phyloP scores from a whole-genome alignment of 2,888 invertebrate genomes.

The Amphimallon solstitiale region DNA sequence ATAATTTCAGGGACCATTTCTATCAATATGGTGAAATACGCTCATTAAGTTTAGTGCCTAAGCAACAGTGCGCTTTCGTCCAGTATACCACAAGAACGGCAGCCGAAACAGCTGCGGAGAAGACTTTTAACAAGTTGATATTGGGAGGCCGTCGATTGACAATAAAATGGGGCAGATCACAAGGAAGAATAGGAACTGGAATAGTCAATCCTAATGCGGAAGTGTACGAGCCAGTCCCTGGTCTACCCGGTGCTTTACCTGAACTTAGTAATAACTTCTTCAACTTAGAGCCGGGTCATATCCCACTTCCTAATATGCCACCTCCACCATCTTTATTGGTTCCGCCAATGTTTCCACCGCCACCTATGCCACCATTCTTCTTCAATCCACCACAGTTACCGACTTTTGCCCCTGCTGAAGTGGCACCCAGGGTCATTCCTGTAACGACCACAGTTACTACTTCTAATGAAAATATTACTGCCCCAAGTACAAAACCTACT shows the following conservation, averaged over 20 bases:
- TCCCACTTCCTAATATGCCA: conserved; percentile 62
- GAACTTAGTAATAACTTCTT: conserved; percentile 76
- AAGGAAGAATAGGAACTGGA: conserved; percentile 71
- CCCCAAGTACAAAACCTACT: conserved; percentile 66
- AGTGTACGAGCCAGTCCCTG: conserved; percentile 79
- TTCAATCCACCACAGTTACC: conserved; percentile 59
- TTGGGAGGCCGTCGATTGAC: conserved; percentile 86
- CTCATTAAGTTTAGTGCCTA: conserved; percentile 88
- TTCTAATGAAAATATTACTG: conserved; percentile 29
- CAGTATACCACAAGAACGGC: conserved; percentile 92
- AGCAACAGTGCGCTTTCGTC: conserved; percentile 97
- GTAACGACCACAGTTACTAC: conserved; percentile 55
- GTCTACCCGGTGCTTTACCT: conserved; percentile 77
- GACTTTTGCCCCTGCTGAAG: conserved; percentile 58
- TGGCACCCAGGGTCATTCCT: conserved; percentile 64
- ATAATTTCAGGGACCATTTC: conserved; percentile 83
- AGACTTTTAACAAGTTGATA: conserved; percentile 93
- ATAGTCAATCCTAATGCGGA: conserved; percentile 66
- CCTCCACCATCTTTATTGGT: conserved; percentile 65
- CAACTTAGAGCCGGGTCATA: conserved; percentile 68
- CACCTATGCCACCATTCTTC: conserved; percentile 69
- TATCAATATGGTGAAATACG: conserved; percentile 99
- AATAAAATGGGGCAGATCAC: conserved; percentile 99
- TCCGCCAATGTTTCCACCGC: conserved; percentile 70
- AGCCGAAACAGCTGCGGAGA: conserved; percentile 94